These are phyloP conservation scores for Oreocharis arfaki DNA, from an alignment of 2,113 vertebrate species.

Conservation along the genomic window DNA sequence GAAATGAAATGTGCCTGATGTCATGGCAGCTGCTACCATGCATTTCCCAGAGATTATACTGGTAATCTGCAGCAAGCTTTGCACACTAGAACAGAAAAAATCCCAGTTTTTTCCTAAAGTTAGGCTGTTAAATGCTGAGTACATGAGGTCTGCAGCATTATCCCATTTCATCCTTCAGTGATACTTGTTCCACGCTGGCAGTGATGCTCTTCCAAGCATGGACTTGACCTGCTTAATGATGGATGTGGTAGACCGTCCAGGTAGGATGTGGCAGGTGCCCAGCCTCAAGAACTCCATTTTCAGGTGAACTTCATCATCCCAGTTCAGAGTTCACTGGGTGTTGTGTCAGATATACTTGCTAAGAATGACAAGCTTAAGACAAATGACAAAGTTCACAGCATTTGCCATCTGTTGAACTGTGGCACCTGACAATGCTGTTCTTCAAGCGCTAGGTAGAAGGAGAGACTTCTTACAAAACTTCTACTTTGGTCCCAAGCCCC, in stretches of 20 bases:
- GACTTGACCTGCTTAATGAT: neutral
- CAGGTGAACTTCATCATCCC: neutral
- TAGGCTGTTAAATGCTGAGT: fast-evolving
- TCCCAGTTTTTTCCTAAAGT: neutral
- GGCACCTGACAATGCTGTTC: neutral
- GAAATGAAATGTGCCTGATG: neutral
- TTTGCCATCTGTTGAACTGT: neutral
- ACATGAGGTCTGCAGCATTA: neutral
- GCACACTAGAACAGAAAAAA: neutral
- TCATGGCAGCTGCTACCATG: neutral
- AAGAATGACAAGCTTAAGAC: neutral
- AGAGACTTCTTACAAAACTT: neutral
- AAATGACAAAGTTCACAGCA: neutral
- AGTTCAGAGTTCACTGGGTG: neutral
- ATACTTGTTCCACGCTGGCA: neutral
- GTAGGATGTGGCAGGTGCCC: neutral
- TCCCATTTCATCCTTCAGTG: neutral
- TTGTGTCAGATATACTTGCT: neutral
- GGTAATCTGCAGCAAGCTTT: neutral
- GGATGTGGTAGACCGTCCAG: fast-evolving
- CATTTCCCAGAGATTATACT: neutral
- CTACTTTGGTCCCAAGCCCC: neutral
- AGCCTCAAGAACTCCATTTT: neutral
- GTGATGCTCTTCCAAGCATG: neutral
- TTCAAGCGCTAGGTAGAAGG: neutral